Conservation (phyloP, 2,797 vertebrate species). For the Antrozous pallidus region DNA sequence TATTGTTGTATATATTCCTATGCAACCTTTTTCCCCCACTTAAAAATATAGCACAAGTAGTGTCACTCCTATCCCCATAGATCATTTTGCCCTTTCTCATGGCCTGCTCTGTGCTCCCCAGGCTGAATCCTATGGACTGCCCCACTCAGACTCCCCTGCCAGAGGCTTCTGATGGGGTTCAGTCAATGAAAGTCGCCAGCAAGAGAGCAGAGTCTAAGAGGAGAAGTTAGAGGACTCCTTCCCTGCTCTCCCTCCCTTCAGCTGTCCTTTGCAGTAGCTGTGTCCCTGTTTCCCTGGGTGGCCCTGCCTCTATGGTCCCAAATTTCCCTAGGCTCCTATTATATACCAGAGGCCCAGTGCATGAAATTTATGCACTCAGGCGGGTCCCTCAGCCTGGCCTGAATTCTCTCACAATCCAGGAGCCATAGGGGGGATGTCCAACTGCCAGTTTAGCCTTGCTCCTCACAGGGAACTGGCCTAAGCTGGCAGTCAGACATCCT, state of each 20-base stretch:
- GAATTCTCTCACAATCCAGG: too few species aligned
- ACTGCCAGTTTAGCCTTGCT: too few species aligned
- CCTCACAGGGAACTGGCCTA: too few species aligned
- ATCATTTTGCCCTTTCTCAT: background rate
- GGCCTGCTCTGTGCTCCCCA: background rate
- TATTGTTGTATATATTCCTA: background rate
- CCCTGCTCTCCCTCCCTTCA: background rate
- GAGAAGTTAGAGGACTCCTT: background rate
- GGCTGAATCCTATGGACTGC: background rate
- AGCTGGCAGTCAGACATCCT: too few species aligned
- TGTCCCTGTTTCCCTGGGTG: background rate
- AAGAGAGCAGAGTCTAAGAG: background rate
- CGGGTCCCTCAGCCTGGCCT: too few species aligned
- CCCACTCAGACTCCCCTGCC: background rate
- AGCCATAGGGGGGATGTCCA: too few species aligned
- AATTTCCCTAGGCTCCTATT: background rate
- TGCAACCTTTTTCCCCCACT: background rate
- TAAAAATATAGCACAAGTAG: background rate
- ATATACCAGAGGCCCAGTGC: too few species aligned
- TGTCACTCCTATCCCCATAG: background rate
- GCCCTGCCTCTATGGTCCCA: background rate
- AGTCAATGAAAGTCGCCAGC: background rate
- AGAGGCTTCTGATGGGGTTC: background rate
- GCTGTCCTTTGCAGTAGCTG: background rate
- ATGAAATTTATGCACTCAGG: too few species aligned